phyloP scores from a whole-genome alignment of 2,888 invertebrate species.

The Argyresthia albistria region DNA sequence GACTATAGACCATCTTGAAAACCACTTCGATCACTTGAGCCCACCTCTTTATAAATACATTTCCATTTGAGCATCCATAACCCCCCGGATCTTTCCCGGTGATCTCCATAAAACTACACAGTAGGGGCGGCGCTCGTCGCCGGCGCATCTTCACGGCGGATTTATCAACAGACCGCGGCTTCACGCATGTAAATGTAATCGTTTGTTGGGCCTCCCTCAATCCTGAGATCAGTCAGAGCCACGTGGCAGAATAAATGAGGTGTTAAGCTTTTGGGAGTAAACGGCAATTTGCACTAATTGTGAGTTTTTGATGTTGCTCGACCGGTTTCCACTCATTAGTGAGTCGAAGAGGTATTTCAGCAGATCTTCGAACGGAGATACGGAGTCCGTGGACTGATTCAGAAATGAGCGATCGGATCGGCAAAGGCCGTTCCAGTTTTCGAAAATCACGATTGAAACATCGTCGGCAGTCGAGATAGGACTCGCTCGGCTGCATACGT shows the following conservation, averaged over 20 bases:
- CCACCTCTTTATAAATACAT: background rate
- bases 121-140: slow-evolving; percentile 8
- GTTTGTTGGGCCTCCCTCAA: slow-evolving; percentile 30
- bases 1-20: too few species aligned
- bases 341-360: background rate
- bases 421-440: slow-evolving; percentile 33
- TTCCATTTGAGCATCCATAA: background rate
- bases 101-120: slow-evolving; percentile 5
- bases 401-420: slow-evolving; percentile 9
- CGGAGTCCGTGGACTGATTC: background rate
- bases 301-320: slow-evolving; percentile 11
- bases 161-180: slow-evolving; percentile 33
- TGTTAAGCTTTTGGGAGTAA: slow-evolving; percentile 32
- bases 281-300: slow-evolving; percentile 25
- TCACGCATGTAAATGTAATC: slow-evolving; percentile 32
- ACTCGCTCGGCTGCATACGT: slow-evolving; percentile 27
- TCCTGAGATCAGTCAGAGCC: slow-evolving; percentile 35
- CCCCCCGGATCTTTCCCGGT: background rate
- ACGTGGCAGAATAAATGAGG: slow-evolving; percentile 41
- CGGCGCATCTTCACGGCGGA: slow-evolving; percentile 38
- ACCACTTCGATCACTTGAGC: too few species aligned
- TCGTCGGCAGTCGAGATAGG: slow-evolving; percentile 31
- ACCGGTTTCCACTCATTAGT: background rate
- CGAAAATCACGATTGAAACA: slow-evolving; percentile 52
- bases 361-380: background rate